phyloP scores from a whole-genome alignment of 2,113 vertebrate species.

The Triplophysa tibetana region DNA sequence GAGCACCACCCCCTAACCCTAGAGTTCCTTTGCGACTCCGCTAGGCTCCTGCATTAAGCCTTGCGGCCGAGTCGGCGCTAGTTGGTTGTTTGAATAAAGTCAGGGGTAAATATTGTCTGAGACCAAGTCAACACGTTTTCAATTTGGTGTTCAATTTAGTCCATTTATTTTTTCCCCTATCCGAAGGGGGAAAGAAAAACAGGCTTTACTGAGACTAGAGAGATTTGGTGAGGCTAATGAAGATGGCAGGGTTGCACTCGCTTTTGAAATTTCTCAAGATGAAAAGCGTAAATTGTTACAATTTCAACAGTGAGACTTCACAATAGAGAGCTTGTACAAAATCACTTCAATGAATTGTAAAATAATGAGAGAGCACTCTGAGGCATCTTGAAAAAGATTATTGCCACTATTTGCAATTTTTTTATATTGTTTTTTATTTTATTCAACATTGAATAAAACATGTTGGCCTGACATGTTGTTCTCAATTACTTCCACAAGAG shows the following conservation, averaged over 20 bases:
- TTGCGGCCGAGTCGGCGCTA: not conserved
- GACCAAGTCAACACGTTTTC: slow-evolving; percentile 61
- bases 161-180: slow-evolving; percentile 53
- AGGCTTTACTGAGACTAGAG: slow-evolving; percentile 27
- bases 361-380: not conserved
- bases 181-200: slow-evolving; percentile 58
- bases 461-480: too few relatives aligned
- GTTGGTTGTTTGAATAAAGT: slow-evolving; percentile 53
- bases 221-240: slow-evolving; percentile 46
- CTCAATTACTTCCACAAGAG: slow-evolving; percentile 67
- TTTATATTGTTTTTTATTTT: not conserved
- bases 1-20: not conserved
- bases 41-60: slow-evolving; percentile 39
- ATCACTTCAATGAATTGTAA: not conserved
- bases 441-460: too few relatives aligned
- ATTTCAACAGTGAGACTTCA: too few relatives aligned
- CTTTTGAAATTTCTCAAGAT: not conserved
- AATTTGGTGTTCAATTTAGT: slow-evolving; percentile 51
- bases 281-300: too few relatives aligned
- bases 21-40: not conserved
- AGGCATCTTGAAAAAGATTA: not conserved
- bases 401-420: not conserved
- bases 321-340: too few relatives aligned
- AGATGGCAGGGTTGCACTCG: slow-evolving; percentile 7
- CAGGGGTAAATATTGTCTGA: slow-evolving; percentile 60